A percentile compares a stretch with the other conserved stretches of the same genome.
Conservation (phyloP, 2,888 invertebrate species). For the Drosophila niveifrons region DNA sequence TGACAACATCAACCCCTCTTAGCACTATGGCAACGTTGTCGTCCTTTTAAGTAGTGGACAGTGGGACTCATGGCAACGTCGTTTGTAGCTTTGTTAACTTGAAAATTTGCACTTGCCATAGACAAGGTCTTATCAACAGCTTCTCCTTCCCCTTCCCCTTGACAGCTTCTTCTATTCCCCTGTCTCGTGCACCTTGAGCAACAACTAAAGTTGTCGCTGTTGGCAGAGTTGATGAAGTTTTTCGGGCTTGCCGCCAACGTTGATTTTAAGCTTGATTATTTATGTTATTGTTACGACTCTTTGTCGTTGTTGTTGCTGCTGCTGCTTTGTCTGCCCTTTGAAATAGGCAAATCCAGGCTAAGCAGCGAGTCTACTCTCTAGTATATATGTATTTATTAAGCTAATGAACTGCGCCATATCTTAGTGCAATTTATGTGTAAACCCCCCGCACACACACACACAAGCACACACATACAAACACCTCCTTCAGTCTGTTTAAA, state of each 20-base stretch:
- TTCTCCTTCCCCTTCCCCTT: too few species aligned
- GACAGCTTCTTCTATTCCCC: background rate
- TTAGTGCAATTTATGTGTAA: constrained; percentile 49
- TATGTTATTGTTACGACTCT: constrained; percentile 49
- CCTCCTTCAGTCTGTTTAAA: constrained; percentile 7
- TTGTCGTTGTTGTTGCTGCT: constrained; percentile 14
- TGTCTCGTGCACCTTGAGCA: constrained; percentile 34
- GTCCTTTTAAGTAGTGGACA: constrained; percentile 11
- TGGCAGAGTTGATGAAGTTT: constrained; percentile 49
- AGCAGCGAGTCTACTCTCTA: constrained; percentile 7
- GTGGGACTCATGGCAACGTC: constrained; percentile 16
- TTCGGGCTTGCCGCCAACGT: constrained; percentile 24
- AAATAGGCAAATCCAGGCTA: constrained; percentile 31
- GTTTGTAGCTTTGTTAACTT: constrained; percentile 31
- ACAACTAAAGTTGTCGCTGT: constrained; percentile 19
- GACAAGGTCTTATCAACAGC: too few species aligned
- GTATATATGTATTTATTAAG: constrained; percentile 48
- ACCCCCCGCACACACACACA: background rate
- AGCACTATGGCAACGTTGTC: constrained; percentile 7
- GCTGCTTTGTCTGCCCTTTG: constrained; percentile 28
- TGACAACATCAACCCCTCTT: background rate
- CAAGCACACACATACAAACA: background rate
- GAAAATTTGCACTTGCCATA: constrained; percentile 41
- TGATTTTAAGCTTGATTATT: constrained; percentile 49
- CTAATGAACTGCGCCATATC: constrained; percentile 59